Percentiles rank a stretch among this genome's conserved stretches.
Evolutionary conservation across 2,797 vertebrate genomes (phyloP).

Genomic region (Neostethus bicornis): DNA sequence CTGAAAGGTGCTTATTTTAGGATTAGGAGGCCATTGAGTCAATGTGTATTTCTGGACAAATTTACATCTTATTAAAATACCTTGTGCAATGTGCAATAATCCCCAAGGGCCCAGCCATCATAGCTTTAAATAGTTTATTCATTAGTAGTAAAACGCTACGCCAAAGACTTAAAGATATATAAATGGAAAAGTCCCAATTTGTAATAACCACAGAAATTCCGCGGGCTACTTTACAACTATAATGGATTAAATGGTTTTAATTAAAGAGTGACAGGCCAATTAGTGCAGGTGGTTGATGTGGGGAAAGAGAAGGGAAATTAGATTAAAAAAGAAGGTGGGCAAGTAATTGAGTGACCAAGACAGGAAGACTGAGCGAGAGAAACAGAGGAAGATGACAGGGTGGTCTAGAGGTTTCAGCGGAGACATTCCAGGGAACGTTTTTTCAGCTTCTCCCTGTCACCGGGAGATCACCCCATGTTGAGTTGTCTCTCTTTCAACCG

Average conservation of each 20-base stretch:
- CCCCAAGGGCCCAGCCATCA: slow-evolving; percentile 12
- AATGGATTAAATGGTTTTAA: slow-evolving; percentile 35
- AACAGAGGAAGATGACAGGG: slow-evolving; percentile 56
- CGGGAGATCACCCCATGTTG: slow-evolving; percentile 76
- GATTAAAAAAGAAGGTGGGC: slow-evolving; percentile 36
- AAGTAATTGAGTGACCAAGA: slow-evolving; percentile 13
- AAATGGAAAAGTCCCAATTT: slow-evolving; percentile 4
- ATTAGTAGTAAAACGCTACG: slow-evolving; percentile 37
- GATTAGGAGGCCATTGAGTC: not conserved
- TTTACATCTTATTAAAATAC: slow-evolving; percentile 43
- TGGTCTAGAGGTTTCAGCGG: slow-evolving; percentile 65
- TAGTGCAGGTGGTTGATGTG: slow-evolving; percentile 44
- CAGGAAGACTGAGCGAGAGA: slow-evolving; percentile 23
- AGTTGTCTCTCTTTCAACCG: slow-evolving; percentile 75
- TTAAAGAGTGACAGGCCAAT: slow-evolving; percentile 49
- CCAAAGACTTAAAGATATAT: slow-evolving; percentile 21
- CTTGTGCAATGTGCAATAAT: slow-evolving; percentile 9
- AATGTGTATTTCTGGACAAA: slow-evolving; percentile 41
- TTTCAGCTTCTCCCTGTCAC: slow-evolving; percentile 80
- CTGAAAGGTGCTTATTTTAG: not conserved
- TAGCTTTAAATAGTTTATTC: slow-evolving; percentile 32
- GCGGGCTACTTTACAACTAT: slow-evolving; percentile 38
- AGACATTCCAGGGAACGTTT: slow-evolving; percentile 73
- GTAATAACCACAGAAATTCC: slow-evolving; percentile 28
- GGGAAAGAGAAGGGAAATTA: slow-evolving; percentile 29